phyloP scores from a whole-genome alignment of 92 coral and sea anemone genomes.

The Zoanthus sansibaricus region DNA sequence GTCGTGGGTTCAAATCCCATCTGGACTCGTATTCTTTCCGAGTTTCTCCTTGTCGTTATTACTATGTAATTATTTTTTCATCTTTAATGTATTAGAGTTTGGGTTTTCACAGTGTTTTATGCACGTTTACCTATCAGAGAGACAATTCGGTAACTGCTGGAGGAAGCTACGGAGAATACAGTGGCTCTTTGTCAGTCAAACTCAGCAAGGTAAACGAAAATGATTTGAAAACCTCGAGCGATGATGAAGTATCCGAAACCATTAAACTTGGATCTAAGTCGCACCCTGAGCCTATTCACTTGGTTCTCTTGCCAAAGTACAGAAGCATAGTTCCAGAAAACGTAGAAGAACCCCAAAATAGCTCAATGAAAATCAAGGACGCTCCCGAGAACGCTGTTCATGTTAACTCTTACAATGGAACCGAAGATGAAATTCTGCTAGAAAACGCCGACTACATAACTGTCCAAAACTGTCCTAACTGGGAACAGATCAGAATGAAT shows the following conservation, averaged over 20 bases:
- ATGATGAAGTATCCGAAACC: neutral
- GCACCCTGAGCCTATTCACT: neutral
- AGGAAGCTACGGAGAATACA: neutral
- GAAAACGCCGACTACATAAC: neutral
- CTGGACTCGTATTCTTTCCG: no score
- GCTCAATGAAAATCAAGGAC: no score
- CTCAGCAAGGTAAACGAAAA: neutral
- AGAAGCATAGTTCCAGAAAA: neutral
- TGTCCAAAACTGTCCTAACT: neutral
- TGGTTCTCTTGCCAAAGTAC: neutral
- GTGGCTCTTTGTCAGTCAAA: slow-evolving; percentile 3
- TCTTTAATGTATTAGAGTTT: no score
- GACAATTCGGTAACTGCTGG: slow-evolving; percentile 5
- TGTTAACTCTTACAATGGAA: no score
- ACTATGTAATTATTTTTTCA: no score
- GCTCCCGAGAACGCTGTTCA: no score
- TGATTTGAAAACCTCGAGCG: neutral
- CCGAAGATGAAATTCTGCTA: no score
- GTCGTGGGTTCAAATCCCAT: no score
- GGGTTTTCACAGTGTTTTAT: neutral
- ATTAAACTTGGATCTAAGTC: neutral
- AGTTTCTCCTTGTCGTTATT: no score
- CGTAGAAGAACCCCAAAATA: no score
- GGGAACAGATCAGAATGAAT: neutral
- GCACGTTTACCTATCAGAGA: neutral